A percentile compares a stretch with the other conserved stretches of the same genome.
These are phyloP conservation scores for Saccopteryx leptura DNA, from an alignment of 2,113 vertebrate genomes.

Conservation along the genomic window DNA sequence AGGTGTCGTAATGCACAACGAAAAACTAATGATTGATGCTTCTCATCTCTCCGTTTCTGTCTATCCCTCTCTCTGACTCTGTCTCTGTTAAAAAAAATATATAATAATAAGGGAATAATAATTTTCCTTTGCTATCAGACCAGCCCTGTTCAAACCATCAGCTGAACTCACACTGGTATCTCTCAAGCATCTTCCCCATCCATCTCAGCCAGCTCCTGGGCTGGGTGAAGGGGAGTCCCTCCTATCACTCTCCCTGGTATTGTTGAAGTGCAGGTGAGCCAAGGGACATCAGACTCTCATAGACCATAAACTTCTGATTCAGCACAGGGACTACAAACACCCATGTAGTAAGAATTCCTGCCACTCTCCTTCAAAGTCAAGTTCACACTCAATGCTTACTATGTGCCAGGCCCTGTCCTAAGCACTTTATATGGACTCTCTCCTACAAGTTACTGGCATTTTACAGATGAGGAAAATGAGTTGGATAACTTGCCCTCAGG, in stretches of 20 bases:
- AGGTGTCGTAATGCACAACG: too few relatives aligned
- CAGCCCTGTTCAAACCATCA: not conserved
- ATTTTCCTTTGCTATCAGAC: conserved; percentile 4
- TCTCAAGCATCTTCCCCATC: not conserved
- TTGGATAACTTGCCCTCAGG: not conserved
- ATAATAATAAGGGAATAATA: not conserved
- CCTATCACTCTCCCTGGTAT: not conserved
- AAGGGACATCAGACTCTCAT: not conserved
- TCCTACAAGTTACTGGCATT: not conserved
- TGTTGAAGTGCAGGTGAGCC: not conserved
- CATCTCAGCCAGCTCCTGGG: not conserved
- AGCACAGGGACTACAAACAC: not conserved
- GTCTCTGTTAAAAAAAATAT: too few relatives aligned
- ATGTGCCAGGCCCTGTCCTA: not conserved
- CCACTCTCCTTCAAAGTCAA: not conserved
- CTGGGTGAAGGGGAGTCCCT: not conserved
- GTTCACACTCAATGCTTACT: not conserved
- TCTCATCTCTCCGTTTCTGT: too few relatives aligned
- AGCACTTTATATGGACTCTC: not conserved
- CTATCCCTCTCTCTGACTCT: too few relatives aligned
- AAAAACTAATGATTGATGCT: too few relatives aligned
- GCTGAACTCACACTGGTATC: not conserved
- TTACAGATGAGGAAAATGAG: not conserved
- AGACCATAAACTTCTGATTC: not conserved
- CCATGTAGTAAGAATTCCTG: not conserved